Conservation (phyloP, 2,888 invertebrate species). For the Diploptera punctata region DNA sequence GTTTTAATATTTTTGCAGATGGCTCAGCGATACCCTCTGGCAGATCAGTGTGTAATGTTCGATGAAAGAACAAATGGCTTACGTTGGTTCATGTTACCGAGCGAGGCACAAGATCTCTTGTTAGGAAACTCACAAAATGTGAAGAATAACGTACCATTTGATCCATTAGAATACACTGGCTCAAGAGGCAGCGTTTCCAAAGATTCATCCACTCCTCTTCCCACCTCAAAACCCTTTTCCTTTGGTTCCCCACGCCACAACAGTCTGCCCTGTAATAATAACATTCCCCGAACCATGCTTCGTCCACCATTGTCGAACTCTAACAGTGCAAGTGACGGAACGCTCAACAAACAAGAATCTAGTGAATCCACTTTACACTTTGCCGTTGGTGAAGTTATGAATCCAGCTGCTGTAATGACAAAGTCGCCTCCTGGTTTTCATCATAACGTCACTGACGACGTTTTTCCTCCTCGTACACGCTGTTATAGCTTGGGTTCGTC, state of each 20-base stretch:
- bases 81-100: constrained; percentile 89
- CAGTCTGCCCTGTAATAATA: constrained; percentile 37
- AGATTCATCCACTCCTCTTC: neutral
- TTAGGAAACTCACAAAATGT: constrained; percentile 77
- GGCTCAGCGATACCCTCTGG: constrained; percentile 74
- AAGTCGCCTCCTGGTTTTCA: neutral
- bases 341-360: neutral
- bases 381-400: constrained; percentile 71
- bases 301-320: neutral
- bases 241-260: constrained; percentile 49
- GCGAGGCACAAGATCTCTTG: constrained; percentile 81
- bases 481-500: constrained; percentile 71
- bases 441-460: neutral
- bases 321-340: neutral
- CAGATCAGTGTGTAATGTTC: constrained; percentile 77
- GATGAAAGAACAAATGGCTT: constrained; percentile 70
- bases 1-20: too few species aligned
- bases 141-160: constrained; percentile 78
- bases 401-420: constrained; percentile 47
- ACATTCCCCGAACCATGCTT: neutral
- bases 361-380: constrained; percentile 51
- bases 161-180: constrained; percentile 65
- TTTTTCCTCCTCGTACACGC: constrained; percentile 54
- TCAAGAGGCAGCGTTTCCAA: constrained; percentile 46
- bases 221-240: constrained; percentile 51